Evolutionary conservation across 1,140 invertebrate genomes (phyloP), one percentile per base, ranked within the genome.

Genomic region (Sinella curviseta): DNA sequence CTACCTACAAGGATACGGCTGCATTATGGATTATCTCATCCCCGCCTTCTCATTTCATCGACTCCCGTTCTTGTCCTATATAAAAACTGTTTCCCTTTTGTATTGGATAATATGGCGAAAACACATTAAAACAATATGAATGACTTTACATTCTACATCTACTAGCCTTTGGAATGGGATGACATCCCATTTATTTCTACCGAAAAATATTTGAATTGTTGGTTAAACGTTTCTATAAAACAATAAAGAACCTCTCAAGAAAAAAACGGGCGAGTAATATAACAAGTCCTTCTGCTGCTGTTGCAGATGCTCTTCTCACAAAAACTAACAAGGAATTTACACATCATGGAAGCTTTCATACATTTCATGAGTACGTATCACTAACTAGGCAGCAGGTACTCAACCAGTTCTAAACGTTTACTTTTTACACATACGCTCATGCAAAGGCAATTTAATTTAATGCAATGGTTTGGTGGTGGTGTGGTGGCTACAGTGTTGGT

Each of bases 161-260:
- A 12, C 39, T 8, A 48, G 8, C 20, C 39, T 48, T 48, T 20
- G 8, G 8, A 48, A 48, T 48, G 57, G 57, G 16, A 65, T 65
- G 57, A n/a, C 14, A 65, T 65, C 57, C 57, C 57, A 65, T 65
- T 65, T 65, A 65, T 65, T 65, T 65, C 24, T 26, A 12, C 8
- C 8, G 8, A n/a, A 65, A 65, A 65, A 65, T 65, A 65, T 65
- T 65, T 65, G 57, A 65, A 65, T 65, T 65, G 57, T 8, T 65
- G 16, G 20, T 48, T 48, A 48, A 48, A 48, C 39, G 20, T 48
- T 48, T 20, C 8, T 48, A 20, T 12, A 48, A 48, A 48, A 48
- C 39, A 48, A 48, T 48, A 48, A 48, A 12, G 39, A 48, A 48
- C 39, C 39, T 20, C 39, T 8, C 39, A 48, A 12, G n/a, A n/a